Evolutionary conservation across 2,888 invertebrate species (phyloP).

Genomic region (Leucophenga montana): DNA sequence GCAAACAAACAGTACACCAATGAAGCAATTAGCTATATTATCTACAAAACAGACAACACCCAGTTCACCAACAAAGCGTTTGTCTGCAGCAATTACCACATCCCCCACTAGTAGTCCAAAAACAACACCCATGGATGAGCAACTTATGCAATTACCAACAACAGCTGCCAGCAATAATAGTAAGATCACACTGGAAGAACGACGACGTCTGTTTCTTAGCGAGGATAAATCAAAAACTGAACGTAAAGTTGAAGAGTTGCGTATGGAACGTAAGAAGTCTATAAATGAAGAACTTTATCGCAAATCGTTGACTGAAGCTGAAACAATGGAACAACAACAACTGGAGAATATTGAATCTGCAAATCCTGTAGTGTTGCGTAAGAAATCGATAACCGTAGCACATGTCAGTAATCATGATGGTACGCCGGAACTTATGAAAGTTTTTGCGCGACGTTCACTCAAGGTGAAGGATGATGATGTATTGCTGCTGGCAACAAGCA

Average conservation of each 20-base stretch:
- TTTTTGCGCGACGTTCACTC: conserved; percentile 85
- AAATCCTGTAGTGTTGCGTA: conserved; percentile 67
- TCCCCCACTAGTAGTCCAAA: neutral
- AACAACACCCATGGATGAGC: too few relatives aligned
- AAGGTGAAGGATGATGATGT: conserved; percentile 85
- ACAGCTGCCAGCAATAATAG: conserved; percentile 27
- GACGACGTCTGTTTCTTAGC: conserved; percentile 67
- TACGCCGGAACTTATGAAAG: conserved; percentile 86
- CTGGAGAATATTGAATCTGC: neutral
- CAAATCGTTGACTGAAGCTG: conserved; percentile 41
- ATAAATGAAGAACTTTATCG: conserved; percentile 58
- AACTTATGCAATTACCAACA: neutral
- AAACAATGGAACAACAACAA: neutral
- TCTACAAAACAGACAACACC: too few relatives aligned
- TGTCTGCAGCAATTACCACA: neutral
- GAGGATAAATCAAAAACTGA: conserved; percentile 67
- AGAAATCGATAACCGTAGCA: conserved; percentile 69
- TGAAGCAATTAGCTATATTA: too few relatives aligned
- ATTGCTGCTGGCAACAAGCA: conserved; percentile 72
- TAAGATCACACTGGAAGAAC: conserved; percentile 65
- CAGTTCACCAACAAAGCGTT: too few relatives aligned
- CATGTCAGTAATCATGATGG: conserved; percentile 76
- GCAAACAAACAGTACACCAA: neutral
- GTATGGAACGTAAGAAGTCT: conserved; percentile 67
- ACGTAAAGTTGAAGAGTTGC: conserved; percentile 63